These are phyloP conservation scores for Erpornis zantholeuca DNA, from an alignment of 2,113 vertebrate genomes.

Conservation along the genomic window DNA sequence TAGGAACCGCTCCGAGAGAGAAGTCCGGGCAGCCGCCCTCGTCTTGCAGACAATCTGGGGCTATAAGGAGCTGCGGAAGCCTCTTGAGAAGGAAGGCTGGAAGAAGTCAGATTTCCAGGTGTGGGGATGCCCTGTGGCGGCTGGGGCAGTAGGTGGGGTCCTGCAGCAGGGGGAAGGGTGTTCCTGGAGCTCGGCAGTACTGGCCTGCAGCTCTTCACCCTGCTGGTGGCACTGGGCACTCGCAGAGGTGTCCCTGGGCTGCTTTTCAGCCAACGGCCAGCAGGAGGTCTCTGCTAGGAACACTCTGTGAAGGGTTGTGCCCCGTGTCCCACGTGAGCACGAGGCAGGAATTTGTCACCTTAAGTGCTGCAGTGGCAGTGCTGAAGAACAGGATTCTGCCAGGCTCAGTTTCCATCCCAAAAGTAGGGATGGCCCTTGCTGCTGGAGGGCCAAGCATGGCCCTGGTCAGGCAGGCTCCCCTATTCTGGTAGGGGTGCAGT, in stretches of 20 bases:
- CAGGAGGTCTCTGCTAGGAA: background rate
- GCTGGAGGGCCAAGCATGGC: background rate
- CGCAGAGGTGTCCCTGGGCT: background rate
- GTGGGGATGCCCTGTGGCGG: background rate
- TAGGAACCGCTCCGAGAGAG: slow-evolving; percentile 92
- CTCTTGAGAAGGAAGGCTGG: slow-evolving; percentile 95
- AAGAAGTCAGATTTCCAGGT: slow-evolving; percentile 97
- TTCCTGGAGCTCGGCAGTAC: background rate
- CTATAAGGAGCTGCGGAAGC: slow-evolving; percentile 91
- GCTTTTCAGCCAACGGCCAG: background rate
- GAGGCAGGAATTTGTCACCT: background rate
- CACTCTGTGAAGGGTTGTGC: background rate
- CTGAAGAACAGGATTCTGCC: background rate
- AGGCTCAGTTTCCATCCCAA: background rate
- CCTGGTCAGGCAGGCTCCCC: background rate
- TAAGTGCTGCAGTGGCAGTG: background rate
- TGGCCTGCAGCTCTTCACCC: background rate
- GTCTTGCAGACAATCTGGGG: slow-evolving; percentile 93
- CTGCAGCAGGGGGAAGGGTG: background rate
- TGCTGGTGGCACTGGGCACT: background rate
- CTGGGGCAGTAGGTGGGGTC: background rate
- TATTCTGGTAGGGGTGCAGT: fast-evolving
- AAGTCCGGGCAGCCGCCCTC: slow-evolving; percentile 89
- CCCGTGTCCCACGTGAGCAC: background rate
- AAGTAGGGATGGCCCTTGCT: background rate